A percentile compares a stretch with the other conserved stretches of the same genome.
Evolutionary conservation across 1,140 invertebrate species (phyloP).

Genomic region (Scaptomyza hsui): DNA sequence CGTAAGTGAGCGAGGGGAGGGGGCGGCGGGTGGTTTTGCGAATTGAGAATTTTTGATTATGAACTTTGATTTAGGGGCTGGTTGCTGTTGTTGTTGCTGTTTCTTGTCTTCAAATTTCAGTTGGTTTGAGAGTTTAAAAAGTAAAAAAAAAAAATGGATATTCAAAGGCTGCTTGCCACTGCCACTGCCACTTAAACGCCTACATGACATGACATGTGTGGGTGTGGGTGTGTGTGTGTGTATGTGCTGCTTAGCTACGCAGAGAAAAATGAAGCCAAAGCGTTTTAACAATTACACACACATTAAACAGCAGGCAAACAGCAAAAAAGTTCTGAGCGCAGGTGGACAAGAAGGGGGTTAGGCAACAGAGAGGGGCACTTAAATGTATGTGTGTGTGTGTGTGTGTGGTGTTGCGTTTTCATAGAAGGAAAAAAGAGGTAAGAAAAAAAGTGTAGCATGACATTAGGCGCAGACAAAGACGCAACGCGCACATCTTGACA

Average conservation of each 20-base stretch:
- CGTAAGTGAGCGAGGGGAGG: slow-evolving; percentile 1
- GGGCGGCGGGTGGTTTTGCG: slow-evolving; percentile 5
- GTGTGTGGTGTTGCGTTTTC: slow-evolving; percentile 19
- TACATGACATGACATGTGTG: slow-evolving; percentile 50
- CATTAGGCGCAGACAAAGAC: slow-evolving; percentile 52
- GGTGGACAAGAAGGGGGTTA: slow-evolving; percentile 30
- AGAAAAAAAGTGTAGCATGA: slow-evolving; percentile 39
- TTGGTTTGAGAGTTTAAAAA: neutral
- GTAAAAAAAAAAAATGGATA: slow-evolving; percentile 13
- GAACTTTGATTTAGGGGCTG: slow-evolving; percentile 57
- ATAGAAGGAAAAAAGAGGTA: slow-evolving; percentile 13
- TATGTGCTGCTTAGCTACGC: slow-evolving; percentile 12
- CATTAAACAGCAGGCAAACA: slow-evolving; percentile 55
- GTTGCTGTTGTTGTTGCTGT: slow-evolving; percentile 3
- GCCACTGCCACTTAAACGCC: slow-evolving; percentile 60
- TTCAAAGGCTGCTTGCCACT: slow-evolving; percentile 14
- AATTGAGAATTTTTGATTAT: slow-evolving; percentile 1
- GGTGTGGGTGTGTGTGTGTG: neutral
- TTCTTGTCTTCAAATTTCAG: slow-evolving; percentile 30
- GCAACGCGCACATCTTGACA: slow-evolving; percentile 40
- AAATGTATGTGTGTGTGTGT: slow-evolving; percentile 28
- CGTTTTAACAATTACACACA: slow-evolving; percentile 77
- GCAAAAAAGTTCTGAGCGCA: slow-evolving; percentile 39
- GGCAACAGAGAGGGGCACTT: slow-evolving; percentile 3
- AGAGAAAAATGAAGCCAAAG: slow-evolving; percentile 21